Evolutionary conservation across 1,140 invertebrate species (phyloP).

Genomic region (Phthorimaea operculella): DNA sequence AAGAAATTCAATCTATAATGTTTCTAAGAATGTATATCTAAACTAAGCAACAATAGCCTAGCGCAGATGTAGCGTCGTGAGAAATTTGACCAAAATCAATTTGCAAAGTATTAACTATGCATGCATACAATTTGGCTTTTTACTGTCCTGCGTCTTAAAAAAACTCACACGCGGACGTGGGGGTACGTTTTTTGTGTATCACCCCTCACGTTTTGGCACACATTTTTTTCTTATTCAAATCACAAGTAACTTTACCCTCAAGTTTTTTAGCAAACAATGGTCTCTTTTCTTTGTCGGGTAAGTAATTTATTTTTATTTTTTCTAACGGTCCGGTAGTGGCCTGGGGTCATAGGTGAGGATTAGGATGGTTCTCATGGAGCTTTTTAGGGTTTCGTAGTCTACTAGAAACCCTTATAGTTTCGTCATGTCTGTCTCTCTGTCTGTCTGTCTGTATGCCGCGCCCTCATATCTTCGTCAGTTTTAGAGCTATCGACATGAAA

Average conservation of each 20-base stretch:
- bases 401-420: too few relatives aligned
- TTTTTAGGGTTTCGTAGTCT: too few relatives aligned
- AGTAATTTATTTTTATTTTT: conserved; percentile 54
- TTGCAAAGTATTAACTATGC: conserved; percentile 34
- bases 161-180: conserved; percentile 36
- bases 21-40: too few relatives aligned
- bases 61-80: conserved; percentile 35
- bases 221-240: conserved; percentile 56
- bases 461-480: too few relatives aligned
- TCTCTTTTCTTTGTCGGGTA: conserved; percentile 37
- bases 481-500: too few relatives aligned
- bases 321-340: conserved; percentile 46
- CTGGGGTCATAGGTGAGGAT: conserved; percentile 58
- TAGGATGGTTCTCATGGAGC: conserved; percentile 45
- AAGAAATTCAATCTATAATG: too few relatives aligned
- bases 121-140: conserved; percentile 32
- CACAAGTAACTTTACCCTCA: conserved; percentile 44
- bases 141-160: conserved; percentile 48
- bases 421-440: too few relatives aligned
- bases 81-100: conserved; percentile 49
- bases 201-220: conserved; percentile 32
- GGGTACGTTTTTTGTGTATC: conserved; percentile 40
- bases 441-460: too few relatives aligned
- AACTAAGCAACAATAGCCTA: conserved; percentile 5
- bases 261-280: conserved; percentile 58